Conservation (phyloP, 2,797 vertebrate species). For the Esox lucius region DNA sequence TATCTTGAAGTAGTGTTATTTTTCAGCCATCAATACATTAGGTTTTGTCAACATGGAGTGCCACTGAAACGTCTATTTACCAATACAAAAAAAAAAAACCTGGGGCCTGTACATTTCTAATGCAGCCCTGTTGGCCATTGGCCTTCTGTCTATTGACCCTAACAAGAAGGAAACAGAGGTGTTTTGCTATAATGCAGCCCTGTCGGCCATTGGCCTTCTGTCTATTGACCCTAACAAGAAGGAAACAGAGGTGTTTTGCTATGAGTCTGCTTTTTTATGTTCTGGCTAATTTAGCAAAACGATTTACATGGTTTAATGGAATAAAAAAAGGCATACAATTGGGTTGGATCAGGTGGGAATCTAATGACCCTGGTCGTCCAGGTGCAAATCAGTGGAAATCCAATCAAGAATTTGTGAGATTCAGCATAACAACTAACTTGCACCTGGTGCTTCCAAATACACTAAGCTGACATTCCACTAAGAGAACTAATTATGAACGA, state of each 20-base stretch:
- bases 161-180: neutral
- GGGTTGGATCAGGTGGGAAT: constrained; percentile 37
- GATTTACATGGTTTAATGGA: constrained; percentile 35
- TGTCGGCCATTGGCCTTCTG: neutral
- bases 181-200: constrained; percentile 7
- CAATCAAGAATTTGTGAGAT: constrained; percentile 48
- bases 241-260: neutral
- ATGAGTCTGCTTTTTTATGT: constrained; percentile 13
- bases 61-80: too few species aligned
- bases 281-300: constrained; percentile 35
- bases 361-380: constrained; percentile 41
- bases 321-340: constrained; percentile 20
- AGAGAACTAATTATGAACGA: constrained; percentile 53
- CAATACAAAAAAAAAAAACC: too few species aligned
- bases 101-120: too few species aligned
- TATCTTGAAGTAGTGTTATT: too few species aligned
- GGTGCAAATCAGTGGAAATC: constrained; percentile 38
- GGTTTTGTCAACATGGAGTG: too few species aligned
- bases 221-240: neutral
- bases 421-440: constrained; percentile 51
- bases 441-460: constrained; percentile 57
- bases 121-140: neutral
- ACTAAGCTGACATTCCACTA: constrained; percentile 37
- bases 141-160: neutral
- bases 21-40: too few species aligned